Conservation (phyloP, 1,140 invertebrate genomes). For the Drosophila lini region DNA sequence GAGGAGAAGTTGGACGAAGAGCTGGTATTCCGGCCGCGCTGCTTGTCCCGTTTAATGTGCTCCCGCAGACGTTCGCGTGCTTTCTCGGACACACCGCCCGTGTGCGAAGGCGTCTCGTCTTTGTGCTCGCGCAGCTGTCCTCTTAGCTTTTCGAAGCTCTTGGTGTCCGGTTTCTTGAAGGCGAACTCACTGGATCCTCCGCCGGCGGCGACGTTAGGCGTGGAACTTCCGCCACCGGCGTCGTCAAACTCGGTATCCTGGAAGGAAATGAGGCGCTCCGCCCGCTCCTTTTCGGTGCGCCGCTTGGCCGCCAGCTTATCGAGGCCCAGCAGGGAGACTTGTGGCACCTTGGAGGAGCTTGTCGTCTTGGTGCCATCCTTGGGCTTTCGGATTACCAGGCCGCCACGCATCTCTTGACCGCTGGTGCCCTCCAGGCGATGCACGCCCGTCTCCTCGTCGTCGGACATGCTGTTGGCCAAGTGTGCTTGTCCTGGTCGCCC, state of each 20-base stretch:
- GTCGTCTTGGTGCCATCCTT: constrained; percentile 84
- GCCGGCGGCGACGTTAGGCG: constrained; percentile 26
- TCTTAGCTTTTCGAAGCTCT: constrained; percentile 84
- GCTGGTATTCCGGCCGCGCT: constrained; percentile 66
- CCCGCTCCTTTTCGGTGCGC: constrained; percentile 87
- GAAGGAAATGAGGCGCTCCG: constrained; percentile 88
- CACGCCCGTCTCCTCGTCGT: constrained; percentile 85
- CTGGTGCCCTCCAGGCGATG: constrained; percentile 93
- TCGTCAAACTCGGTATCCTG: constrained; percentile 87
- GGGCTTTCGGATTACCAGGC: constrained; percentile 94
- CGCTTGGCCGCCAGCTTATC: constrained; percentile 93
- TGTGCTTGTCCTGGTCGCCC: constrained; percentile 3
- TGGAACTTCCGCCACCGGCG: constrained; percentile 71
- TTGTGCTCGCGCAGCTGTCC: constrained; percentile 91
- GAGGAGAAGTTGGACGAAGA: constrained; percentile 56
- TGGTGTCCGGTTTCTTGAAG: constrained; percentile 76
- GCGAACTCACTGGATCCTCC: constrained; percentile 68
- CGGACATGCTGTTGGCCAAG: constrained; percentile 52
- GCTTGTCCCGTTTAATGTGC: constrained; percentile 85
- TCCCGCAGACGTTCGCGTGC: constrained; percentile 90
- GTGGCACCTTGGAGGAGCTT: constrained; percentile 91
- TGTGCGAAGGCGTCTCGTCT: constrained; percentile 96
- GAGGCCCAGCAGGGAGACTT: constrained; percentile 92
- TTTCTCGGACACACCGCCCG: constrained; percentile 93
- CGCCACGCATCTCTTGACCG: constrained; percentile 87